Evolutionary conservation across 1,140 invertebrate species (phyloP), one percentile per base, ranked within the genome.

Genomic region (Papilio aristodemus): DNA sequence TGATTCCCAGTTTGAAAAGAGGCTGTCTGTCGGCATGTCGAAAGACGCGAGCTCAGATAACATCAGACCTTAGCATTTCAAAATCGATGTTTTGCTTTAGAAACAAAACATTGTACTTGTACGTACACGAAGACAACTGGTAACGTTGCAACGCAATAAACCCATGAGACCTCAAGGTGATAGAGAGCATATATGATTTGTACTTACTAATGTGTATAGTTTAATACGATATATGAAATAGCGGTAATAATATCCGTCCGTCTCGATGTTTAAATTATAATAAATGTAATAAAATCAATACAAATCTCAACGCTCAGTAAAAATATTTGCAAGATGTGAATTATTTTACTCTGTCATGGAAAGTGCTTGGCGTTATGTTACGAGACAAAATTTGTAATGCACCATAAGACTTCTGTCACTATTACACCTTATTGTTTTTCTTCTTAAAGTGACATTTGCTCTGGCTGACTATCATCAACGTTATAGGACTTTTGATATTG

Each of bases 51-150:
- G 57, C 36, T 14, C 14, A 37, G 59, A 62, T 62, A 62, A 62
- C n/a, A 62, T 62, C 59, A 62, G 59, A 62, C 59, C 59, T 62
- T 62, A 62, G 32, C 59, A 62, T 62, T 62, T 62, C 59, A 62
- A 62, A 62, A 62, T 36, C 14, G 32, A 62, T 62, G 59, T 62
- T 62, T 62, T 62, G 59, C 59, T 62, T 62, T 62, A 62, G 59
- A 37, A 38, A 37, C 59, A 37, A 62, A 62, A 62, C 59, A 37
- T 62, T 62, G 59, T 62, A 37, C 46, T 54, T 54, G 27, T 50
- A 17, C 6, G 43, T 50, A 17, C 46, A 54, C 19, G 46, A 54
- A 54, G 27, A 62, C 59, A 62, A 50, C n/a, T 19, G 14, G 11
- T 50, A 19, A 50, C 36, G 59, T 19, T 14, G 59, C 59, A 62